These are phyloP conservation scores for Cephus spinipes DNA, from an alignment of 2,888 invertebrate genomes.

Conservation along the genomic window DNA sequence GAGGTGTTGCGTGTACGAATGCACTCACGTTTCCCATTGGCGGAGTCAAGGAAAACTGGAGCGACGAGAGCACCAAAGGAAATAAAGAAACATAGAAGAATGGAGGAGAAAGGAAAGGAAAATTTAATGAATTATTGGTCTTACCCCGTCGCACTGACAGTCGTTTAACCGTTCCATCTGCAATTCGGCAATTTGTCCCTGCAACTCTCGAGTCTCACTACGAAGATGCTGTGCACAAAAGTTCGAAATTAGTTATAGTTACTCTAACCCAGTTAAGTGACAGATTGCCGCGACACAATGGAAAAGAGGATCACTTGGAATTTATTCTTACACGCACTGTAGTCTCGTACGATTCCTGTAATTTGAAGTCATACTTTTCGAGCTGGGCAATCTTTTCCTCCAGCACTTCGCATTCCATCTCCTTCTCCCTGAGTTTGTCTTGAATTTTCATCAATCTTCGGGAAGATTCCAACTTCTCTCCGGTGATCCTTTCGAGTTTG, in stretches of 20 bases:
- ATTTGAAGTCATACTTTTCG: conserved; percentile 22
- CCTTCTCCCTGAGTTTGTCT: conserved; percentile 31
- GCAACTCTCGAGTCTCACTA: conserved; percentile 36
- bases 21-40: conserved; percentile 26
- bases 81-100: too few relatives aligned
- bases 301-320: not conserved
- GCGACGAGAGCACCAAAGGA: too few relatives aligned
- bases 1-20: conserved; percentile 33
- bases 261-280: not conserved
- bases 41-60: conserved; percentile 34
- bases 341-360: conserved; percentile 36
- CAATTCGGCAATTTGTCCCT: conserved; percentile 31
- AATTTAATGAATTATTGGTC: not conserved
- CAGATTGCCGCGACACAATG: not conserved
- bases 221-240: conserved; percentile 29
- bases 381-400: conserved; percentile 32
- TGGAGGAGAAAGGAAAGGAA: too few relatives aligned
- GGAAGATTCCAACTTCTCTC: conserved; percentile 32
- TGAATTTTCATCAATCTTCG: conserved; percentile 26
- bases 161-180: conserved; percentile 21
- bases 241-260: too few relatives aligned
- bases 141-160: not conserved
- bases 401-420: conserved; percentile 33
- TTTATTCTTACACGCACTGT: conserved; percentile 30
- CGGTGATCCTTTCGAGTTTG: conserved; percentile 30